phyloP scores from a whole-genome alignment of 2,113 vertebrate species.

The Apaloderma vittatum region DNA sequence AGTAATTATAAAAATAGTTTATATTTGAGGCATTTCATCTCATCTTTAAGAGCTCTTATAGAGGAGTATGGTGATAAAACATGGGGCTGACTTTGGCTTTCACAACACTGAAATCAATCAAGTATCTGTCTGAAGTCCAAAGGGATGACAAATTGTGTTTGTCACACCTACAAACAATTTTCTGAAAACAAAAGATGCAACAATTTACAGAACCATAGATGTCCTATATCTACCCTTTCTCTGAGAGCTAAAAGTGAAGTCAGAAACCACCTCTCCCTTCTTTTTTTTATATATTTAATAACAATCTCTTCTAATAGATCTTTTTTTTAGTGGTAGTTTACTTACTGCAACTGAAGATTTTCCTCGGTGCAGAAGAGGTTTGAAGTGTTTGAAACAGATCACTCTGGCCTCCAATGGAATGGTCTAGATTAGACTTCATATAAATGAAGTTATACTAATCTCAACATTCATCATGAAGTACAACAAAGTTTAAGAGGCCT shows the following conservation, averaged over 20 bases:
- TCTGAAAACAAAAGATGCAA: background rate
- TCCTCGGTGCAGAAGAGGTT: background rate
- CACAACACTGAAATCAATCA: constrained; percentile 1
- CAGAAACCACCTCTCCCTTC: background rate
- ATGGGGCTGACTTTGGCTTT: background rate
- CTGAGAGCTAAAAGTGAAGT: background rate
- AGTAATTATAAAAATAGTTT: background rate
- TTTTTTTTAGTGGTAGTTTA: background rate
- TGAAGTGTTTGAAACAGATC: background rate
- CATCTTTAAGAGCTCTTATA: background rate
- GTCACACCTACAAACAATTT: constrained; percentile 33
- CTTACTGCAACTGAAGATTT: background rate
- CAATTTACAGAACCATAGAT: background rate
- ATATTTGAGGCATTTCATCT: background rate
- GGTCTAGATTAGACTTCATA: background rate
- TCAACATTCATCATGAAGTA: background rate
- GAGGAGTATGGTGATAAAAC: background rate
- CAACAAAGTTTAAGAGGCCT: background rate
- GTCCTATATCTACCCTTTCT: background rate
- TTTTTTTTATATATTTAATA: background rate
- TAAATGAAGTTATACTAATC: background rate
- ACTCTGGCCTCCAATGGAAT: background rate
- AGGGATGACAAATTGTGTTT: background rate
- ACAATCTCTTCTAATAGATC: background rate
- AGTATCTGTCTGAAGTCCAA: background rate